Base-by-base conservation (phyloP, 2,797 vertebrate species). In the Macrochelys suwanniensis region DNA sequence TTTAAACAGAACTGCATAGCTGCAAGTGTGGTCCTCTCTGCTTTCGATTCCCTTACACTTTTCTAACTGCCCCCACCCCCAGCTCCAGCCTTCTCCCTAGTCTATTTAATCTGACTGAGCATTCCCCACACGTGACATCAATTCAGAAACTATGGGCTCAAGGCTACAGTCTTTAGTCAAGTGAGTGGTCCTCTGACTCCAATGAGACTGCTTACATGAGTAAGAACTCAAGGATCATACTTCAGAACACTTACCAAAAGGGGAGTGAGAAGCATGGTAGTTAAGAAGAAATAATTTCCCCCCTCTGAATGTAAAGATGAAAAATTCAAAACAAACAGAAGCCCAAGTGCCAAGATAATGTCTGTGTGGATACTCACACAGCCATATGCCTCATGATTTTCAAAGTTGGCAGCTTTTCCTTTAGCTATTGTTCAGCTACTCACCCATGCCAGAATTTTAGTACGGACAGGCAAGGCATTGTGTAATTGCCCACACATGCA, bases 401-500 rank as follows among this genome's bases (percentile, higher is more conserved):
- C 74, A 16, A 77, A 93, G 94, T 33, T 94, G 93, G 86, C 94
- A 95, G 84, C 45, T 89, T 95, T 45, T 80, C 65, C 12, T 56
- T 49, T 59, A 0, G 1, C 95, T 92, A 82, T 95, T 95, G 87
- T 94, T 95, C 1, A 0, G 80, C 91, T 90, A 97, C 90, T 96
- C 96, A 95, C 82, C 82, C 89, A 91, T 0, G 0, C 85, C 93
- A 96, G 91, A 96, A 97, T 96, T 94, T 96, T 87, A 96, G 90
- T 86, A 85, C 74, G 87, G 85, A 92, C 90, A 92, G 94, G 90
- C 92, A 88, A 94, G 94, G 95, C 90, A 21, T 74, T 79, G 49
- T 94, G 91, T 94, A 97, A 97, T 88, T 54, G 94, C 57, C 95
- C 65, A 80, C 95, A 93, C 95, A 95, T 85, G 10, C 82, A 84